A percentile compares a stretch with the other conserved stretches of the same genome.
These are phyloP conservation scores for Leptinotarsa juncta DNA, from an alignment of 2,888 invertebrate species.

Conservation along the genomic window DNA sequence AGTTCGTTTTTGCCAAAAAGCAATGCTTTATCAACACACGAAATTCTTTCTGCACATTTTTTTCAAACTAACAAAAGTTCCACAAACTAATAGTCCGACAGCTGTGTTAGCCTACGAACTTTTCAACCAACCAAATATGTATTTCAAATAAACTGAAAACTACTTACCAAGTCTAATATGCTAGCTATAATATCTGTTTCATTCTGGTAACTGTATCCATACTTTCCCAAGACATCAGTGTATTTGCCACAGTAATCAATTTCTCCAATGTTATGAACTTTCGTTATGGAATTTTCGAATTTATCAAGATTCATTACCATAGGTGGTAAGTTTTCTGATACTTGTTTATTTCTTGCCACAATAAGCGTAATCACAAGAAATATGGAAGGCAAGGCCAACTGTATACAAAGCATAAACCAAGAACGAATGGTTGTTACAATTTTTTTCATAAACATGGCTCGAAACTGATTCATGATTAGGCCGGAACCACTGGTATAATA, in stretches of 20 bases:
- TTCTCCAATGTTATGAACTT: constrained; percentile 49
- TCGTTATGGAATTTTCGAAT: constrained; percentile 61
- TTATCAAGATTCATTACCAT: constrained; percentile 69
- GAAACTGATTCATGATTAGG: constrained; percentile 57
- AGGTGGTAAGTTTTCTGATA: constrained; percentile 68
- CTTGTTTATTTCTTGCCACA: constrained; percentile 67
- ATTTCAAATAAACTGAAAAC: not conserved
- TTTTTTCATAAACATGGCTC: constrained; percentile 64
- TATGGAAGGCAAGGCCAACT: constrained; percentile 76
- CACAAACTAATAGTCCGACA: too few species aligned
- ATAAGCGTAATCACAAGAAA: constrained; percentile 74
- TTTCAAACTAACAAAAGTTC: too few species aligned
- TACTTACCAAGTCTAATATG: constrained; percentile 48
- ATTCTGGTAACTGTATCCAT: constrained; percentile 47
- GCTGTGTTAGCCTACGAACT: too few species aligned
- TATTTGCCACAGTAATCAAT: constrained; percentile 8
- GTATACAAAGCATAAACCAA: constrained; percentile 73
- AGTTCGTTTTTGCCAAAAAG: too few species aligned
- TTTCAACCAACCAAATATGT: not conserved
- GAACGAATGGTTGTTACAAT: constrained; percentile 70
- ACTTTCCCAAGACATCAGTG: constrained; percentile 57
- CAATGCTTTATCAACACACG: too few species aligned
- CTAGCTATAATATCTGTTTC: constrained; percentile 44
- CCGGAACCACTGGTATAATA: constrained; percentile 37
- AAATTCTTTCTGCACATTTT: too few species aligned